Conservation (phyloP, 2,797 vertebrate species). For the Poeciliopsis gracilis region DNA sequence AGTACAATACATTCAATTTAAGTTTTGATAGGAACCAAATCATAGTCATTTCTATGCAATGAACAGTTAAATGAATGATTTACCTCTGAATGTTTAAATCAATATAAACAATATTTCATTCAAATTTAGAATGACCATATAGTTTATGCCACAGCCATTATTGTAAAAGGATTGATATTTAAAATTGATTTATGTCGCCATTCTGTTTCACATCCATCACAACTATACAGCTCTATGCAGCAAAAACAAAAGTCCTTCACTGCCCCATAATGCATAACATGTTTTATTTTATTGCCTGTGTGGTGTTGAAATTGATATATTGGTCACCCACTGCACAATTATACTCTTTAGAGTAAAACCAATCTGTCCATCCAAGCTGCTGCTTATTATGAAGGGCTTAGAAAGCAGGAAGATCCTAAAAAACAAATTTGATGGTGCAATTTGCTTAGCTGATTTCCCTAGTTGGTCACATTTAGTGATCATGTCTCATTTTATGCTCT, state of each 20-base stretch:
- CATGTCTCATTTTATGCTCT: constrained; percentile 14
- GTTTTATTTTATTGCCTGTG: constrained; percentile 24
- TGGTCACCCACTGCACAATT: constrained; percentile 37
- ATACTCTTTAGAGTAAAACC: constrained; percentile 46
- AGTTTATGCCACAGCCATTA: background rate
- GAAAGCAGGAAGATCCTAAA: constrained; percentile 34
- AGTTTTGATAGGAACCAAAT: background rate
- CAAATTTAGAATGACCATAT: background rate
- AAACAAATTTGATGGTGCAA: constrained; percentile 38
- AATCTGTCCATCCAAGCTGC: constrained; percentile 53
- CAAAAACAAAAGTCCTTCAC: constrained; percentile 24
- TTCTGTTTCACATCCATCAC: constrained; percentile 1
- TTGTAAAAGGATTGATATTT: background rate
- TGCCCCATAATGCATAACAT: constrained; percentile 23
- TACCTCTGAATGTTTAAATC: background rate
- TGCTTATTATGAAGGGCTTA: constrained; percentile 28
- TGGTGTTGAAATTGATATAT: constrained; percentile 38
- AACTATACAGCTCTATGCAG: constrained; percentile 1
- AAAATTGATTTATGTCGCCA: constrained; percentile 4
- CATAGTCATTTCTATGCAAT: background rate
- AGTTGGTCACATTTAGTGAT: constrained; percentile 30
- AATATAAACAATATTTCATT: background rate
- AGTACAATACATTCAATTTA: background rate
- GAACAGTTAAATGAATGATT: background rate
- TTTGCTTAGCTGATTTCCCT: constrained; percentile 39